Percentiles rank a stretch among this genome's conserved stretches.
Evolutionary conservation across 2,888 invertebrate genomes (phyloP).

Genomic region (Ptychoptera contaminata): DNA sequence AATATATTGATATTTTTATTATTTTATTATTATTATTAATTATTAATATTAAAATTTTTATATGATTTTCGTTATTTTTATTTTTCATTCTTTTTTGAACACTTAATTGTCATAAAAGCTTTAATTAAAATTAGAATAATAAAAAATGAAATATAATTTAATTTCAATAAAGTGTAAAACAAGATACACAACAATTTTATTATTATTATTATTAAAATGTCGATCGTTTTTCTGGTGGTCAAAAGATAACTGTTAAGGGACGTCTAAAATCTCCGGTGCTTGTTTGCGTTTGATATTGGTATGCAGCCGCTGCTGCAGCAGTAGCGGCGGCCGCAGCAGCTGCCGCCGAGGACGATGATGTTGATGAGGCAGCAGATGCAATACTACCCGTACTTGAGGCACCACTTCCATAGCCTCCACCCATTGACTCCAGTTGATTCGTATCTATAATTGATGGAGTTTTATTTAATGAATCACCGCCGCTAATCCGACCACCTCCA

Average conservation of each 20-base stretch:
- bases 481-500: slow-evolving; percentile 9
- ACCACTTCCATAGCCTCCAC: not conserved
- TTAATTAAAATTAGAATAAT: no score
- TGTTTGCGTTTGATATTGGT: not conserved
- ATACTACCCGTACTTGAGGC: no score
- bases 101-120: no score
- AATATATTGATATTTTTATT: no score
- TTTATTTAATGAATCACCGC: not conserved
- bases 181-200: no score
- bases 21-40: no score
- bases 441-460: not conserved
- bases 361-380: not conserved
- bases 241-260: slow-evolving; percentile 31
- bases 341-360: not conserved
- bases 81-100: no score
- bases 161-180: no score
- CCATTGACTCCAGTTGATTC: slow-evolving; percentile 17
- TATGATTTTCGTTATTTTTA: no score
- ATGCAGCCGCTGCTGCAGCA: not conserved
- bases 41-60: no score
- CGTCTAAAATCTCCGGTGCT: slow-evolving; percentile 26
- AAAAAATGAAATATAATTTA: no score
- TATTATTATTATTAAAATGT: not conserved
- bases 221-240: slow-evolving; percentile 20
- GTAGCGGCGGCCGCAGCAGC: not conserved